phyloP scores from a whole-genome alignment of 2,888 invertebrate species.

The Tipula helvola region DNA sequence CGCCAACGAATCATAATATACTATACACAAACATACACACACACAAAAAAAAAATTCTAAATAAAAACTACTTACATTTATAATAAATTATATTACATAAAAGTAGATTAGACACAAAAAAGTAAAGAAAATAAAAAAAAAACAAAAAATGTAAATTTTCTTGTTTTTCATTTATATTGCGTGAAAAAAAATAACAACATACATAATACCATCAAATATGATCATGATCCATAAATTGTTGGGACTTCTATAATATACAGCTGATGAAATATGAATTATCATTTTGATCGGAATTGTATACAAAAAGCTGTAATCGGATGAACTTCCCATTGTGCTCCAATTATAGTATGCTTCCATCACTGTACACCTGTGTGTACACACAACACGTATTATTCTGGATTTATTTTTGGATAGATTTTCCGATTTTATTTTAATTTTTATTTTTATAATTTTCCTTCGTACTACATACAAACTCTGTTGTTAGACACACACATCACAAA shows the following conservation, averaged over 20 bases:
- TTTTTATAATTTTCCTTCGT: neutral
- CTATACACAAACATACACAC: neutral
- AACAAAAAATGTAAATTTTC: neutral
- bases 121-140: neutral
- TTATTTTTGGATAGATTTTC: conserved; percentile 4
- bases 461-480: neutral
- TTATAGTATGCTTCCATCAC: neutral
- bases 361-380: neutral
- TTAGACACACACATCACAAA: neutral
- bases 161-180: neutral
- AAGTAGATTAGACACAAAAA: neutral
- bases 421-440: neutral
- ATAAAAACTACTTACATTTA: neutral
- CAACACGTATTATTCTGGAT: neutral
- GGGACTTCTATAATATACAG: neutral
- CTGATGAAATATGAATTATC: neutral
- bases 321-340: neutral
- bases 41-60: neutral
- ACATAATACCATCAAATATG: neutral
- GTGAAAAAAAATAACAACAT: neutral
- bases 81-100: neutral
- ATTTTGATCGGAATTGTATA: neutral
- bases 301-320: neutral
- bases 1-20: neutral
- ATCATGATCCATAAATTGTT: neutral